Conservation (phyloP, 2,888 invertebrate genomes). For the Psococerastis gibbosa region DNA sequence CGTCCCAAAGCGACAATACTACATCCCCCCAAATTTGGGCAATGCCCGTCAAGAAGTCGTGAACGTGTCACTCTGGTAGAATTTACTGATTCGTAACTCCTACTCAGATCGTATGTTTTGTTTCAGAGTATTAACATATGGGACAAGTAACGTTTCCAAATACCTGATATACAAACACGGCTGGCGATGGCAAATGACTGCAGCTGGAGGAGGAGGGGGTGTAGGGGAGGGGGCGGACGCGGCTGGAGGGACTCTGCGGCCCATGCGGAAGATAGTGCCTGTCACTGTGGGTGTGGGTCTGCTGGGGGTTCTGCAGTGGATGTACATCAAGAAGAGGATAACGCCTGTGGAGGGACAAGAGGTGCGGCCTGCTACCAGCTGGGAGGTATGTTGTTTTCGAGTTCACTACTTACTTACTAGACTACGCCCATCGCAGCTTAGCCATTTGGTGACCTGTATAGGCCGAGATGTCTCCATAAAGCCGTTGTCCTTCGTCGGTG, state of each 20-base stretch:
- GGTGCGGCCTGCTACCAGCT: background rate
- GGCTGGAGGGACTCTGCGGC: background rate
- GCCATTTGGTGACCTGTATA: too few species aligned
- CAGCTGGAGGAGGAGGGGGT: background rate
- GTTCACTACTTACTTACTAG: too few species aligned
- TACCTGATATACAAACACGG: slow-evolving; percentile 7
- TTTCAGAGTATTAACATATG: slow-evolving; percentile 6
- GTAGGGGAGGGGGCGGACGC: too few species aligned
- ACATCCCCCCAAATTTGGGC: too few species aligned
- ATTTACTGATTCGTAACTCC: too few species aligned
- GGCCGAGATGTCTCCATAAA: too few species aligned
- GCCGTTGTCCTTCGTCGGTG: too few species aligned
- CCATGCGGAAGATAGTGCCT: background rate
- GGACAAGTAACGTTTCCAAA: slow-evolving; percentile 2
- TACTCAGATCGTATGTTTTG: too few species aligned
- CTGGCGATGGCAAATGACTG: background rate
- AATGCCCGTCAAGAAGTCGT: too few species aligned
- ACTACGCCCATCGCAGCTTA: too few species aligned
- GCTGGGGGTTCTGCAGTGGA: background rate
- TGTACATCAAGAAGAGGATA: background rate
- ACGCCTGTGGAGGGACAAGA: background rate
- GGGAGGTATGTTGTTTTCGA: background rate
- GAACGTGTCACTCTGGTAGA: too few species aligned
- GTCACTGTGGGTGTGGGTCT: background rate
- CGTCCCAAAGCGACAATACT: too few species aligned